Conservation (phyloP, 2,888 invertebrate genomes). For the Unio delphinus region DNA sequence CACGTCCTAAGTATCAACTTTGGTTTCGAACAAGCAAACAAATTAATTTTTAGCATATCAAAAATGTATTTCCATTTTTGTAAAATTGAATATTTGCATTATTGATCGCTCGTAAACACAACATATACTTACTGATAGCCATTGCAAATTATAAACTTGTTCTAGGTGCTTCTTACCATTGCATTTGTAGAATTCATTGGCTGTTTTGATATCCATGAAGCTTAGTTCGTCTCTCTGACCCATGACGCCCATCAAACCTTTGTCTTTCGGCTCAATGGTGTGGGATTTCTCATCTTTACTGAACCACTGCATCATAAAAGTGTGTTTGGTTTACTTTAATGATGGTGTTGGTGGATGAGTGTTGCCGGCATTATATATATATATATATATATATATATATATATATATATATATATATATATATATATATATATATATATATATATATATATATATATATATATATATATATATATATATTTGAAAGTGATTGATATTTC, state of each 20-base stretch:
- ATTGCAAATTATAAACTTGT: too few species aligned
- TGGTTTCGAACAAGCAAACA: too few species aligned
- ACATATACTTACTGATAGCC: too few species aligned
- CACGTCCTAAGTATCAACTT: too few species aligned
- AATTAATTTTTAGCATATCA: too few species aligned
- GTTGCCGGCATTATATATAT: too few species aligned
- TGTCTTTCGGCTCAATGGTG: constrained; percentile 48
- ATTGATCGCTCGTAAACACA: too few species aligned
- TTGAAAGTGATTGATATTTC: too few species aligned
- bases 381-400: background rate
- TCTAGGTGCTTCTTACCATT: constrained; percentile 13
- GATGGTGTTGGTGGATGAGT: too few species aligned
- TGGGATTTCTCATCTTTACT: constrained; percentile 24
- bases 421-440: constrained; percentile 5
- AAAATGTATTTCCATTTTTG: too few species aligned
- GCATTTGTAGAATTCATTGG: constrained; percentile 44
- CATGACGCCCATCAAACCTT: constrained; percentile 45
- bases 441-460: constrained; percentile 3
- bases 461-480: constrained; percentile 3
- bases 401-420: constrained; percentile 1
- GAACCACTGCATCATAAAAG: constrained; percentile 22
- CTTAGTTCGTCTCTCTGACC: constrained; percentile 59
- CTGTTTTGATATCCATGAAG: constrained; percentile 61
- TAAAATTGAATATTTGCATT: too few species aligned
- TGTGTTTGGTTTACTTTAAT: too few species aligned